Evolutionary conservation across 30 jellyfish, hydroid and myxozoan genomes (phyloP), one percentile per base, ranked within the genome.

Genomic region (Haliclystus octoradiatus): DNA sequence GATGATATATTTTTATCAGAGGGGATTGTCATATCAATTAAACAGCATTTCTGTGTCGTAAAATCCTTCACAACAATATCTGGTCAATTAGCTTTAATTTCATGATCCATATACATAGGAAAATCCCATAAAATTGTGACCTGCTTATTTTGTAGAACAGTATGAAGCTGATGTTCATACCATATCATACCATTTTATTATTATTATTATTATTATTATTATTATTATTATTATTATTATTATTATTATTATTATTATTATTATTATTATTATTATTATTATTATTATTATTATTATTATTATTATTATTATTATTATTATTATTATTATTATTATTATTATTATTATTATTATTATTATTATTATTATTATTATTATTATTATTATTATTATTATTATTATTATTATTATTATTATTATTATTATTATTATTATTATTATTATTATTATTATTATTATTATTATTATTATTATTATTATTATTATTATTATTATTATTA

Each of bases 41-140:
- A 29, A 5, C 61, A 34, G 25, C 77, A 61, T 2, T 14, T 63
- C 2, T 73, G 32, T 23, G 34, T 2, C 0, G 15, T 31, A 27
- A 22, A 32, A 66, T 73, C 84, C 53, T 73, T 73, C 53, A 73
- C 28, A 2, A 73, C 24, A 25, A 75, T 75, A 40, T 75, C 86
- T 63, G 73, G 86, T 7, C 86, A 30, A 51, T 64, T 75, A 2
- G 72, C 75, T 26, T 60, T 60, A 27, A 73, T 34, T 2, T 69
- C 31, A 1, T 75, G 52, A 34, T 73, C 75, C 23, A 75, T 73
- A 70, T 73, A 65, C 9, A 71, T 31, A 3, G 82, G 15, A 33
- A 71, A 71, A 30, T 63, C 69, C 76, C 84, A 71, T 12, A 71
- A 34, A 47, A 71, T 71, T 15, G 80, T 40, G n/a, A n/a, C n/a